A percentile compares a stretch with the other conserved stretches of the same genome.
These are phyloP conservation scores for Lagopus muta DNA, from an alignment of 2,113 vertebrate species.

Conservation along the genomic window DNA sequence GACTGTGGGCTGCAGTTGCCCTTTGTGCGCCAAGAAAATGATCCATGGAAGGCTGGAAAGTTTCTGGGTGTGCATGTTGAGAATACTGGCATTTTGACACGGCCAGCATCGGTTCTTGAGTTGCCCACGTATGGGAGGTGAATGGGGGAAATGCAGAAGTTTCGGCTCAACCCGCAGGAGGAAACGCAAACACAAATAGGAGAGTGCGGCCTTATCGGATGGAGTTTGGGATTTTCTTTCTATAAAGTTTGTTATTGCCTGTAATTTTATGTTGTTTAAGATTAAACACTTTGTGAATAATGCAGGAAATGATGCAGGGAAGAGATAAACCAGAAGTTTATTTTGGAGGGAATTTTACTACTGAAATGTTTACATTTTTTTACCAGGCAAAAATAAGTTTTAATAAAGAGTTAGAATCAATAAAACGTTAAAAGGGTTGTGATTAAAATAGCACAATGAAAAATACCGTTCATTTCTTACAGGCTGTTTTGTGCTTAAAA, in stretches of 20 bases:
- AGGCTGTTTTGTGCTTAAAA: slow-evolving; percentile 38
- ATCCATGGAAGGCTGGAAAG: slow-evolving; percentile 46
- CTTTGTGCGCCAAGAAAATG: slow-evolving; percentile 56
- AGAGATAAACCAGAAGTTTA: slow-evolving; percentile 59
- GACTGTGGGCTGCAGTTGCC: slow-evolving; percentile 44
- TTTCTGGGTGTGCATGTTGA: neutral
- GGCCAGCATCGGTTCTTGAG: slow-evolving; percentile 21
- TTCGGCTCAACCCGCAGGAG: neutral
- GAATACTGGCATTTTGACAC: slow-evolving; percentile 52
- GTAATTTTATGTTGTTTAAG: slow-evolving; percentile 54
- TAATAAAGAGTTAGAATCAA: slow-evolving; percentile 27
- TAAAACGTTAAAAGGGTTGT: neutral
- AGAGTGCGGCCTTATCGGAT: neutral
- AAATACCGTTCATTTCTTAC: slow-evolving; percentile 16
- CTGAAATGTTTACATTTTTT: slow-evolving; percentile 60
- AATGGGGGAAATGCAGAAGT: slow-evolving; percentile 28
- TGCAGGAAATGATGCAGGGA: slow-evolving; percentile 59
- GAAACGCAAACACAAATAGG: neutral
- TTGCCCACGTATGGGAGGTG: neutral
- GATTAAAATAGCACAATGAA: slow-evolving; percentile 24
- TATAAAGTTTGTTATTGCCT: slow-evolving; percentile 16
- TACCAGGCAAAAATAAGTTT: slow-evolving; percentile 47
- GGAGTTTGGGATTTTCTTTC: neutral
- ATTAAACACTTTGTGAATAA: slow-evolving; percentile 49
- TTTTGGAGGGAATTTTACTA: slow-evolving; percentile 64